Conservation (phyloP, 2,888 invertebrate genomes). For the Galeopsomyia nigrocyanea region DNA sequence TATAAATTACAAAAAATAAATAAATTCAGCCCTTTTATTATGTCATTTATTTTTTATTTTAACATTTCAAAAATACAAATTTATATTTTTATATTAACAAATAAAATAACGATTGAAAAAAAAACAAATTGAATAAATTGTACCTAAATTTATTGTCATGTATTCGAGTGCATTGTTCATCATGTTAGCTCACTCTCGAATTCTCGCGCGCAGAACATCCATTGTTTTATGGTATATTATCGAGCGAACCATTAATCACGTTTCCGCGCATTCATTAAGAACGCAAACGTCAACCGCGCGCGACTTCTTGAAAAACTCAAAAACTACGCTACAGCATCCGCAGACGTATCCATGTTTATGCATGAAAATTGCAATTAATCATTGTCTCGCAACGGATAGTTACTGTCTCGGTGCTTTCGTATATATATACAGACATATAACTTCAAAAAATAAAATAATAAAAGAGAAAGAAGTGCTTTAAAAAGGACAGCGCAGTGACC, state of each 20-base stretch:
- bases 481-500: slow-evolving; percentile 14
- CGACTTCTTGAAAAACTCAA: slow-evolving; percentile 37
- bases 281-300: slow-evolving; percentile 11
- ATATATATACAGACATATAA: too few relatives aligned
- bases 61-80: slow-evolving; percentile 30
- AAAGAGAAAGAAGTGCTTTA: slow-evolving; percentile 5
- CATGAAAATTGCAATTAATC: slow-evolving; percentile 41
- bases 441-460: neutral
- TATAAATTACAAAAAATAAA: neutral
- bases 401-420: neutral
- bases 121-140: slow-evolving; percentile 18
- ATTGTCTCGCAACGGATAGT: slow-evolving; percentile 25
- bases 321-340: slow-evolving; percentile 5
- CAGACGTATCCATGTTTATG: slow-evolving; percentile 2
- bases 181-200: slow-evolving; percentile 3
- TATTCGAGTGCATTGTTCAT: slow-evolving; percentile 31
- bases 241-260: slow-evolving; percentile 38
- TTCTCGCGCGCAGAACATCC: slow-evolving; percentile 4
- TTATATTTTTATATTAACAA: slow-evolving; percentile 14
- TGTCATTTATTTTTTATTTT: slow-evolving; percentile 23
- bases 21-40: neutral
- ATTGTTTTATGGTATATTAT: slow-evolving; percentile 35
- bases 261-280: slow-evolving; percentile 23
- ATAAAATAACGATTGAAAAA: slow-evolving; percentile 14
- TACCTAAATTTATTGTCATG: slow-evolving; percentile 18